A percentile compares a stretch with the other conserved stretches of the same genome.
These are phyloP conservation scores for Microcaecilia unicolor DNA, from an alignment of 2,797 vertebrate species.

Conservation along the genomic window DNA sequence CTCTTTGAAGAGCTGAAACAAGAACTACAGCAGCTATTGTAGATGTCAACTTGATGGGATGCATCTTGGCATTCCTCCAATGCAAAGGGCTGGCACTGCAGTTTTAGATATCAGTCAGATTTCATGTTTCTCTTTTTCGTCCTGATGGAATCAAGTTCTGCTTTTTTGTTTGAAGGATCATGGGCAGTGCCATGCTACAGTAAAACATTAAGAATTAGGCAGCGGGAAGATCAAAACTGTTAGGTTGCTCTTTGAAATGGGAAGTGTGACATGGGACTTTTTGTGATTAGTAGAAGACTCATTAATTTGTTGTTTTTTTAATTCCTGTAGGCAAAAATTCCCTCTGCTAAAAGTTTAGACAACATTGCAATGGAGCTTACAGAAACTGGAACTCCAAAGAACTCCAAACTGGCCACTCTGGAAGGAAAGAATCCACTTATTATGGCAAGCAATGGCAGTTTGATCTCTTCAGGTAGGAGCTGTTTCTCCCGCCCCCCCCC, in stretches of 20 bases:
- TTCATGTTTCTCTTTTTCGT: too few relatives aligned
- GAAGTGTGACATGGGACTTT: constrained; percentile 1
- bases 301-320: not conserved
- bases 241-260: constrained; percentile 1
- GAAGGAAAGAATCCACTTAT: constrained; percentile 82
- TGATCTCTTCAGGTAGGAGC: constrained; percentile 91
- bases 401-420: constrained; percentile 63
- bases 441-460: constrained; percentile 90
- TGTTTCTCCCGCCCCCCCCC: too few relatives aligned
- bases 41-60: too few relatives aligned
- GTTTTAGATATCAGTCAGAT: too few relatives aligned
- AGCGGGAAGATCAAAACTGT: not conserved
- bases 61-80: too few relatives aligned
- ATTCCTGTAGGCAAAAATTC: constrained; percentile 73
- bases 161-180: too few relatives aligned
- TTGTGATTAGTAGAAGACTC: constrained; percentile 1
- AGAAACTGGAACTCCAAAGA: constrained; percentile 64
- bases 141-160: too few relatives aligned
- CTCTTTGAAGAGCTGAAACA: too few relatives aligned
- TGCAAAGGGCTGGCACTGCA: too few relatives aligned
- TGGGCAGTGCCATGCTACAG: too few relatives aligned
- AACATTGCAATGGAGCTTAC: constrained; percentile 91
- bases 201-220: too few relatives aligned
- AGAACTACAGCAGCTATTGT: too few relatives aligned
- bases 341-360: constrained; percentile 78